Conservation (phyloP, 1,140 invertebrate genomes). For the Drosophila bocki region DNA sequence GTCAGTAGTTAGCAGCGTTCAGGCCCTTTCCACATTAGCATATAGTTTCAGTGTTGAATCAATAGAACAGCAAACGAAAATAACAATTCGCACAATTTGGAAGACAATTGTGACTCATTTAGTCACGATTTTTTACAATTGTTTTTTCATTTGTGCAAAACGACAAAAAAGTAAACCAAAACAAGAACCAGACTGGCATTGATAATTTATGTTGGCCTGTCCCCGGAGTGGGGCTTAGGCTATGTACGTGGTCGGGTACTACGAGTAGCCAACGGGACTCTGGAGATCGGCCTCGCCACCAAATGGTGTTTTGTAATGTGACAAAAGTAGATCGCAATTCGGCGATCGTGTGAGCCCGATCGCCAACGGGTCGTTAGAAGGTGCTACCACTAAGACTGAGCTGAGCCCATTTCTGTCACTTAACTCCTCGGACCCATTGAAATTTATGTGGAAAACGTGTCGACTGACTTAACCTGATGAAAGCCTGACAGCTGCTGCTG, state of each 20-base stretch:
- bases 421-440: conserved; percentile 53
- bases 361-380: conserved; percentile 49
- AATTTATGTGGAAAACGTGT: conserved; percentile 74
- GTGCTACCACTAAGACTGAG: conserved; percentile 48
- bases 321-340: conserved; percentile 70
- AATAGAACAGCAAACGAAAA: conserved; percentile 11
- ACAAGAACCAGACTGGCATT: conserved; percentile 48
- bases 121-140: conserved; percentile 59
- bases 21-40: conserved; percentile 9
- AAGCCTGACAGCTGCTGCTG: conserved; percentile 51
- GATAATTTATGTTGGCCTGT: conserved; percentile 51
- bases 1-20: conserved; percentile 2
- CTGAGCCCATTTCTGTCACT: conserved; percentile 50
- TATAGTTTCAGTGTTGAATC: conserved; percentile 5
- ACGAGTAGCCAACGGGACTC: conserved; percentile 39
- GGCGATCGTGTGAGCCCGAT: conserved; percentile 55
- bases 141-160: conserved; percentile 34
- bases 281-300: conserved; percentile 8
- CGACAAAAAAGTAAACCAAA: conserved; percentile 15
- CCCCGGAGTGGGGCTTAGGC: conserved; percentile 20
- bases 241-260: conserved; percentile 55
- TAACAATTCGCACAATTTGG: conserved; percentile 62
- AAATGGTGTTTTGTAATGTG: conserved; percentile 46
- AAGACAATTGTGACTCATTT: conserved; percentile 72
- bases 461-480: conserved; percentile 59